Percentiles rank a stretch among this genome's conserved stretches.
Conservation (phyloP, 2,797 vertebrate genomes). For the Gouania willdenowi region DNA sequence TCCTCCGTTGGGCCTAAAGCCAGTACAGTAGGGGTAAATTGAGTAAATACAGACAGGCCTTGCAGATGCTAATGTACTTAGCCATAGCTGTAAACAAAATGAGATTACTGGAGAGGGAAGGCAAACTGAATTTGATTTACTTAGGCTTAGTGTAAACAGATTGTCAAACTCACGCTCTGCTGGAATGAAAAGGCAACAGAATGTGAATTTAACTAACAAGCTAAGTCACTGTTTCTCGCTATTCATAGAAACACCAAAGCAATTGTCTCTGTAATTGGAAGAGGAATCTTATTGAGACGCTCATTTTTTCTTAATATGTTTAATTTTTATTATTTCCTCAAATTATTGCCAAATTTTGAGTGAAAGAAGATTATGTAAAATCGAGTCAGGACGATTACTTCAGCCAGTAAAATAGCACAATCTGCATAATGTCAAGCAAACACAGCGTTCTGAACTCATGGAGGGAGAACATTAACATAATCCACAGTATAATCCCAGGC, state of each 20-base stretch:
- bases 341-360: slow-evolving; percentile 22
- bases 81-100: slow-evolving; percentile 74
- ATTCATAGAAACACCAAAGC: slow-evolving; percentile 46
- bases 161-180: slow-evolving; percentile 68
- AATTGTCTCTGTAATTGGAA: slow-evolving; percentile 60
- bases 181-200: slow-evolving; percentile 48
- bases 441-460: slow-evolving; percentile 2
- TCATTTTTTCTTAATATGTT: slow-evolving; percentile 14
- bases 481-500: slow-evolving; percentile 66
- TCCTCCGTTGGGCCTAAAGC: slow-evolving; percentile 47
- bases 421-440: slow-evolving; percentile 30
- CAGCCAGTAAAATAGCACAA: slow-evolving; percentile 23
- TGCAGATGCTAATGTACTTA: slow-evolving; percentile 71
- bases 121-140: slow-evolving; percentile 74
- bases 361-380: slow-evolving; percentile 40
- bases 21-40: slow-evolving; percentile 64
- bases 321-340: neutral
- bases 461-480: slow-evolving; percentile 69
- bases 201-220: slow-evolving; percentile 67
- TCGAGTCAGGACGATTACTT: slow-evolving; percentile 20
- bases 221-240: slow-evolving; percentile 43
- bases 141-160: slow-evolving; percentile 75
- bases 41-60: slow-evolving; percentile 67
- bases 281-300: slow-evolving; percentile 8
- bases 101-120: slow-evolving; percentile 69